These are phyloP conservation scores for Danio jaintianensis DNA, from an alignment of 2,797 vertebrate species.

Conservation along the genomic window DNA sequence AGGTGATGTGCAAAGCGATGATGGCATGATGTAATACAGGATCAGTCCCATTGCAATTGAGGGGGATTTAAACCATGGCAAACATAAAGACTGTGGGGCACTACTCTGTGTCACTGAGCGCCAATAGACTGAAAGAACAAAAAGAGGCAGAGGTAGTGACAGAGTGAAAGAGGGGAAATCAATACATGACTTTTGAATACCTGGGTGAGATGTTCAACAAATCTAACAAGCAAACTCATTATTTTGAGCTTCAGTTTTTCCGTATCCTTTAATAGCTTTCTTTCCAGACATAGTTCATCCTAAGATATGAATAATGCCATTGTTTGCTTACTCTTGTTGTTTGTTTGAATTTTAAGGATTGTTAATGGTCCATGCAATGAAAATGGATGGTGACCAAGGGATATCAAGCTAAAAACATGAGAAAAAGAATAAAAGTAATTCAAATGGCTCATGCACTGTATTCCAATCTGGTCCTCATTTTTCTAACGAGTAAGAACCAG, in stretches of 20 bases:
- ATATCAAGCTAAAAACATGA: neutral
- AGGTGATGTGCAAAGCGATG: constrained; percentile 34
- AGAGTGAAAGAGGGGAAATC: constrained; percentile 7
- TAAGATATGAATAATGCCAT: neutral
- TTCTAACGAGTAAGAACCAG: no score
- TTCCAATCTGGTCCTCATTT: neutral
- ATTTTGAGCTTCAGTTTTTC: neutral
- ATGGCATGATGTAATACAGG: constrained; percentile 34
- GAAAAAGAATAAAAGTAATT: neutral
- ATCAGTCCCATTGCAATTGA: constrained; percentile 12
- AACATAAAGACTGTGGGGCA: constrained; percentile 12
- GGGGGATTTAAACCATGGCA: constrained; percentile 13
- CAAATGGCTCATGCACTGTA: neutral
- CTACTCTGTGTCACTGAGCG: constrained; percentile 1
- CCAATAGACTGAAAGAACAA: constrained; percentile 18
- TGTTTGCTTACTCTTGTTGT: neutral
- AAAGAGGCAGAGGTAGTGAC: neutral
- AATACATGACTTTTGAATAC: neutral
- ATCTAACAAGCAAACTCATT: neutral
- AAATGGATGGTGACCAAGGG: no score
- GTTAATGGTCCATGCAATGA: neutral
- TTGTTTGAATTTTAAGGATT: neutral
- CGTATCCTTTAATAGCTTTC: neutral
- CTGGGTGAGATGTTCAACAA: constrained; percentile 2
- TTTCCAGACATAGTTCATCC: neutral